Evolutionary conservation across 2,888 invertebrate species (phyloP).

Genomic region (Cheiracanthium punctorium): DNA sequence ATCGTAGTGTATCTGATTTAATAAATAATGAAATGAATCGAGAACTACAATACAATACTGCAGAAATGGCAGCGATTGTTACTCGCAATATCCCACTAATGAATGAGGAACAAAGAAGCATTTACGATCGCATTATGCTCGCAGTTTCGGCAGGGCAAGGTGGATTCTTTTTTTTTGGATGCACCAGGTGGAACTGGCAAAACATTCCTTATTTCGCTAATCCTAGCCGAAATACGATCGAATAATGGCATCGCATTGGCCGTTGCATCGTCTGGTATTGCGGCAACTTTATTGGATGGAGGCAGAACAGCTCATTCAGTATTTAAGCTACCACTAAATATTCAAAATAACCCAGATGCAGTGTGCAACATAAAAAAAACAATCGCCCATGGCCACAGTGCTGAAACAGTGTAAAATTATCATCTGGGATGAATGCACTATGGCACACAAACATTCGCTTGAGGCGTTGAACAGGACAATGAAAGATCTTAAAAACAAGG

Average conservation of each 20-base stretch:
- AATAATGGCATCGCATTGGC: constrained; percentile 45
- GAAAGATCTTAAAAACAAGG: constrained; percentile 33
- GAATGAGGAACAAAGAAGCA: constrained; percentile 5
- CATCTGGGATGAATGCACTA: constrained; percentile 77
- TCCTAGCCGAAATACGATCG: not conserved
- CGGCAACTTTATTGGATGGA: constrained; percentile 70
- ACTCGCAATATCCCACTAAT: constrained; percentile 19
- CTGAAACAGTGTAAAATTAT: constrained; percentile 72
- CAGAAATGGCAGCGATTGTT: constrained; percentile 23
- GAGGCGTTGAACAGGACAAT: constrained; percentile 71
- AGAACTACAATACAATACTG: constrained; percentile 2
- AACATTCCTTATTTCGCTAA: not conserved
- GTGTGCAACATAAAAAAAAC: constrained; percentile 74
- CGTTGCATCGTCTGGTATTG: constrained; percentile 74
- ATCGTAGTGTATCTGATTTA: not conserved
- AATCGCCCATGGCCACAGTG: constrained; percentile 5
- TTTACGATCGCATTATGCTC: not conserved
- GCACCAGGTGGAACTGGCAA: constrained; percentile 7
- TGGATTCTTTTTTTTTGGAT: constrained; percentile 4
- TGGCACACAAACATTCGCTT: constrained; percentile 75
- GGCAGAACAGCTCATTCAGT: constrained; percentile 59
- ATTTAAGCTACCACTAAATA: constrained; percentile 27
- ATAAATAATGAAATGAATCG: not conserved
- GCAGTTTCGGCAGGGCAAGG: not conserved
- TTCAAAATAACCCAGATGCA: constrained; percentile 72